These are phyloP conservation scores for Belonocnema kinseyi DNA, from an alignment of 1,140 invertebrate species.

Conservation along the genomic window DNA sequence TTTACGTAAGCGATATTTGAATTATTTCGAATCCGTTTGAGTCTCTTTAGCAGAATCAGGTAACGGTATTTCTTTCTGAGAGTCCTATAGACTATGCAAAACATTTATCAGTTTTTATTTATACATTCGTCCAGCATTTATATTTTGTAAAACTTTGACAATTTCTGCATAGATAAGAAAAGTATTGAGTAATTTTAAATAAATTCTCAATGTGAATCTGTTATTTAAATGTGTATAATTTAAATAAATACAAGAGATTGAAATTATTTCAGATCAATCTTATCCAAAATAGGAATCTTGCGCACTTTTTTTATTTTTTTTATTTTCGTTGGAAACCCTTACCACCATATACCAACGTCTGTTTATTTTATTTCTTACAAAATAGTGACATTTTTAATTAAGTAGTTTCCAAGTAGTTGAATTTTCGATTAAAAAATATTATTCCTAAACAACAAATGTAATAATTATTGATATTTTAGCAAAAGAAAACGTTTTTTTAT, in stretches of 20 bases:
- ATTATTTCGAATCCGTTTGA: constrained; percentile 3
- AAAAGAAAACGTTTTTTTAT: no score
- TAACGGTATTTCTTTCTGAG: constrained; percentile 10
- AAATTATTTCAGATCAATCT: no score
- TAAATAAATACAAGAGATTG: not conserved
- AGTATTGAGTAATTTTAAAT: not conserved
- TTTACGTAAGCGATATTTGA: constrained; percentile 1
- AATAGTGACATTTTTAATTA: no score
- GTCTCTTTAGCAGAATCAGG: not conserved
- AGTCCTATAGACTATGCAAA: constrained; percentile 11
- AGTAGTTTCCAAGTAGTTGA: no score
- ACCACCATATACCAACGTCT: no score
- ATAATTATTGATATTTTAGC: no score
- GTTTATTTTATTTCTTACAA: no score
- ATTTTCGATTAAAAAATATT: no score
- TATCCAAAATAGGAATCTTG: no score
- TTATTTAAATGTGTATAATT: not conserved
- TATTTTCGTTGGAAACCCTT: no score
- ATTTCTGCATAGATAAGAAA: not conserved
- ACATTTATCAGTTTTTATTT: constrained; percentile 17
- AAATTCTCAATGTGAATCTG: not conserved
- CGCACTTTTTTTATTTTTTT: no score
- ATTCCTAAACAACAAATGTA: no score
- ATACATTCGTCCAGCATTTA: constrained; percentile 5
- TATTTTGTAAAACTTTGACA: not conserved